phyloP scores from a whole-genome alignment of 1,140 invertebrate species.

The Halictus rubicundus region DNA sequence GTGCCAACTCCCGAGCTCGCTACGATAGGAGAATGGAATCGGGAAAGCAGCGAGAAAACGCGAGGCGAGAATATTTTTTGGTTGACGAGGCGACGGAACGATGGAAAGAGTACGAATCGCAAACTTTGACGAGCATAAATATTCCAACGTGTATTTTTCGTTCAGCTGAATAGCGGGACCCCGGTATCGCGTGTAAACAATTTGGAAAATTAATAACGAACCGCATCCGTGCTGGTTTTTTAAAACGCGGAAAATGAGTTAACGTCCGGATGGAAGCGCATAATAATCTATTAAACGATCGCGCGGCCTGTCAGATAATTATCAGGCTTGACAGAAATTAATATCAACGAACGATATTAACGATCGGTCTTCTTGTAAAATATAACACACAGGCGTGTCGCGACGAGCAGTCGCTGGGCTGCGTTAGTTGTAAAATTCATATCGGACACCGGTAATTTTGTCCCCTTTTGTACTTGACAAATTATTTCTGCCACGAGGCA shows the following conservation, averaged over 20 bases:
- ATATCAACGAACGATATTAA: slow-evolving; percentile 52
- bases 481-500: slow-evolving; percentile 39
- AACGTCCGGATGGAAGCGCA: slow-evolving; percentile 56
- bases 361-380: slow-evolving; percentile 47
- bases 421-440: slow-evolving; percentile 50
- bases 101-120: slow-evolving; percentile 14
- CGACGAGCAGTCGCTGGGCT: slow-evolving; percentile 23
- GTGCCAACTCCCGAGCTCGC: too few relatives aligned
- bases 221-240: slow-evolving; percentile 31
- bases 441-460: slow-evolving; percentile 45
- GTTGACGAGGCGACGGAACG: neutral
- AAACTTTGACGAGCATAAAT: slow-evolving; percentile 25
- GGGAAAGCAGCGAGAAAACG: too few relatives aligned
- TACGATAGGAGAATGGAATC: too few relatives aligned
- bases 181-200: slow-evolving; percentile 37
- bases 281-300: slow-evolving; percentile 64
- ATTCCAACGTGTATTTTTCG: slow-evolving; percentile 28
- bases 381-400: slow-evolving; percentile 25
- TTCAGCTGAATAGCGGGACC: slow-evolving; percentile 1
- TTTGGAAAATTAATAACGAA: slow-evolving; percentile 43
- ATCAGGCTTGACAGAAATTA: slow-evolving; percentile 51
- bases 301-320: slow-evolving; percentile 58
- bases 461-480: slow-evolving; percentile 39
- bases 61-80: slow-evolving; percentile 21
- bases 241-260: slow-evolving; percentile 59